phyloP scores from a whole-genome alignment of 30 jellyfish, hydroid and myxozoan genomes.

The Aurelia coerulea region DNA sequence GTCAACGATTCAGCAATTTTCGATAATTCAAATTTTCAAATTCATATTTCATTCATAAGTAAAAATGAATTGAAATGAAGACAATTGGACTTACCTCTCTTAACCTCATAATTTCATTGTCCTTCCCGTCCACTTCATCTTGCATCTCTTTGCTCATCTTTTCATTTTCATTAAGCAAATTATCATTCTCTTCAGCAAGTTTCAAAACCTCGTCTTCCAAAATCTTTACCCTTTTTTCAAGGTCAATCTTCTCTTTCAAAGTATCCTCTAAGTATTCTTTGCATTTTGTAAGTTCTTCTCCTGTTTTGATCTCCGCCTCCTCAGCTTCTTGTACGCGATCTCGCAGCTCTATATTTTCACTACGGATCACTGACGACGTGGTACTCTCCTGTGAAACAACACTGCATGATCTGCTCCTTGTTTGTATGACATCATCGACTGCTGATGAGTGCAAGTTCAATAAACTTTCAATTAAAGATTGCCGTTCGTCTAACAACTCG shows the following conservation, averaged over 20 bases:
- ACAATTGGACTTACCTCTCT: slow-evolving; percentile 4
- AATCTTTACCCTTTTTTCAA: slow-evolving; percentile 19
- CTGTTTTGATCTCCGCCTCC: slow-evolving; percentile 61
- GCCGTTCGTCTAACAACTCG: slow-evolving; percentile 82
- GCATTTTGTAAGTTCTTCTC: slow-evolving; percentile 35
- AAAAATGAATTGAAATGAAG: neutral
- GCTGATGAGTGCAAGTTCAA: slow-evolving; percentile 83
- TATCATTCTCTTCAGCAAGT: slow-evolving; percentile 35
- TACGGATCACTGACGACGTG: slow-evolving; percentile 58
- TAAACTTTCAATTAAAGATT: slow-evolving; percentile 82
- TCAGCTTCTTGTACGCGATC: slow-evolving; percentile 75
- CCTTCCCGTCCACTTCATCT: slow-evolving; percentile 25
- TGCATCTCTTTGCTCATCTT: neutral
- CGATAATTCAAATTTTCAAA: too few relatives aligned
- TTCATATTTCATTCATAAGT: too few relatives aligned
- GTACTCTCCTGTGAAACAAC: slow-evolving; percentile 75
- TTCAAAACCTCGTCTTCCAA: slow-evolving; percentile 9
- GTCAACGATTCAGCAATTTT: too few relatives aligned
- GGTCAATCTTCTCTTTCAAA: slow-evolving; percentile 24
- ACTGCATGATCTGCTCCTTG: slow-evolving; percentile 84
- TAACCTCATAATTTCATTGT: neutral
- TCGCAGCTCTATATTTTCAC: slow-evolving; percentile 65
- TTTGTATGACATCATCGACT: slow-evolving; percentile 87
- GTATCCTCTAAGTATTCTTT: slow-evolving; percentile 37
- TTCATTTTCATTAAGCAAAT: slow-evolving; percentile 17